These are phyloP conservation scores for Enteromius trimaculatus DNA, from an alignment of 2,797 vertebrate species.

Conservation along the genomic window DNA sequence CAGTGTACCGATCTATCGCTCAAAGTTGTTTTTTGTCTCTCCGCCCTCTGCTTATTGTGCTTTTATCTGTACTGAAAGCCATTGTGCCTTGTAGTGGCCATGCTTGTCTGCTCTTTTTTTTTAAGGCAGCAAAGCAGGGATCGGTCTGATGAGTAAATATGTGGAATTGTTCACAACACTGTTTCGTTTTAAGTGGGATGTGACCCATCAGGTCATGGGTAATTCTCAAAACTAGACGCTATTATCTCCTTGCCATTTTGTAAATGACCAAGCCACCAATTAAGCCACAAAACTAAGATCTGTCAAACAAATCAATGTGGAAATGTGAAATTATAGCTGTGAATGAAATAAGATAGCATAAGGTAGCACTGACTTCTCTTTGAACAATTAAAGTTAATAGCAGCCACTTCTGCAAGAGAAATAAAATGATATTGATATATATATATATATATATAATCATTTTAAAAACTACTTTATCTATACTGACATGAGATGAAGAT, in stretches of 20 bases:
- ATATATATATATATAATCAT: too few species aligned
- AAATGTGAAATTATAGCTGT: not conserved
- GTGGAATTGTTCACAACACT: not conserved
- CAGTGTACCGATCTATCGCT: constrained; percentile 33
- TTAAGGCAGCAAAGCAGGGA: constrained; percentile 1
- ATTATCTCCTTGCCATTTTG: not conserved
- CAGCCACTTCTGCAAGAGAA: too few species aligned
- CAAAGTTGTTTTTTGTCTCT: constrained; percentile 29
- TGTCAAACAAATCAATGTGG: not conserved
- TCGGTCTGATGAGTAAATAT: constrained; percentile 12
- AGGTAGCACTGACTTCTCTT: not conserved
- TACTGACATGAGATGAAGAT: not conserved
- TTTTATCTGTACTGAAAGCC: constrained; percentile 22
- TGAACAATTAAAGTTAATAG: not conserved
- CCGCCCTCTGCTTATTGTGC: not conserved
- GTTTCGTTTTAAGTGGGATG: not conserved
- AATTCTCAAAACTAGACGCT: not conserved
- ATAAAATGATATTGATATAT: too few species aligned
- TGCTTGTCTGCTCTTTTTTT: constrained; percentile 24
- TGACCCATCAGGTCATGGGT: not conserved
- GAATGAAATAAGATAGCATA: not conserved
- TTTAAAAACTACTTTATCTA: too few species aligned
- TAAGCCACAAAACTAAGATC: not conserved
- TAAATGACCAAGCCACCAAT: not conserved
- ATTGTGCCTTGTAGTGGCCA: not conserved